Conservation (phyloP, 1,140 invertebrate genomes). For the Trichomalopsis sarcophagae region DNA sequence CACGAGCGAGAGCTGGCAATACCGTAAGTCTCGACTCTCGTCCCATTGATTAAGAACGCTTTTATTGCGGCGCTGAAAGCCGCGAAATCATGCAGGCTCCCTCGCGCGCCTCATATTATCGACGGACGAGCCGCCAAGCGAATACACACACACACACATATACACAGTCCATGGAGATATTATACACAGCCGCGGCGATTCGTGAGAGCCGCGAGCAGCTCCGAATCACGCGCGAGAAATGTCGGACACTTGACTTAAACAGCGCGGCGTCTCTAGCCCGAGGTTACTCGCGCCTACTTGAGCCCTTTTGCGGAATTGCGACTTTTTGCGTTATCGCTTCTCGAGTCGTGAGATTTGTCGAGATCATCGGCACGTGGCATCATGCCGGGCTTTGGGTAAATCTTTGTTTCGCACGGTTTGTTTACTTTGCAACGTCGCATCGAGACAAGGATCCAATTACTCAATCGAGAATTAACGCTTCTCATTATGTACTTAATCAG, state of each 20-base stretch:
- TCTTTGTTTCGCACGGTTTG: no score
- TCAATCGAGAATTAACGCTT: no score
- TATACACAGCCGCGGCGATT: not conserved
- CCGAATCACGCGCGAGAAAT: not conserved
- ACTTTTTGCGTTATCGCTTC: not conserved
- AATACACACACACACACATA: no score
- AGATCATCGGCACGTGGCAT: no score
- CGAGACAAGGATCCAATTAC: no score
- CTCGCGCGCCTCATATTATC: not conserved
- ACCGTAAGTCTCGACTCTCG: conserved; percentile 9
- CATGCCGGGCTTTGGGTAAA: no score
- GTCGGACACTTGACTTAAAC: not conserved
- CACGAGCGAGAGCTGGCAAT: not conserved
- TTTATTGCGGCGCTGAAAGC: not conserved
- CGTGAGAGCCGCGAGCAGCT: not conserved
- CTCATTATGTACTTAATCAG: not conserved
- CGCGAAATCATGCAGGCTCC: not conserved
- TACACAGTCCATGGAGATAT: not conserved
- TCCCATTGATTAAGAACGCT: conserved; percentile 29
- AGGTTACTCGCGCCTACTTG: not conserved
- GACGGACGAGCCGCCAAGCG: not conserved
- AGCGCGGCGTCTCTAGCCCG: not conserved
- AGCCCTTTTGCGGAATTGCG: not conserved
- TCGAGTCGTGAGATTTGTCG: no score
- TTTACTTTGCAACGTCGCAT: no score